These are phyloP conservation scores for Dromococcyx pavoninus DNA, from an alignment of 2,797 vertebrate species.

Conservation along the genomic window DNA sequence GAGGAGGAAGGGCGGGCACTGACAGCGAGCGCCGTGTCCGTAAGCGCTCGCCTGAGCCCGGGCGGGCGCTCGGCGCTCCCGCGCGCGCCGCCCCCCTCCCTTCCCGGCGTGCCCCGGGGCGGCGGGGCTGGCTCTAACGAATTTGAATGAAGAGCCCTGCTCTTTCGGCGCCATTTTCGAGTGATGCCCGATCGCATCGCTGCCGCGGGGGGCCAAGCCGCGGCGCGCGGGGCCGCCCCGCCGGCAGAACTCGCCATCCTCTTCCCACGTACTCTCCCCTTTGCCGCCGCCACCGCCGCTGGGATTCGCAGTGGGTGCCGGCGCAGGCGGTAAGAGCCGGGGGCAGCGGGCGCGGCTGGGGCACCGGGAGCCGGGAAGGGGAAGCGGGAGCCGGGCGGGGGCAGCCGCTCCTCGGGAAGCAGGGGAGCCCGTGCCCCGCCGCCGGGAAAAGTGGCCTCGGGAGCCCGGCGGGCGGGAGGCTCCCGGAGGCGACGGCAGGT, in stretches of 20 bases:
- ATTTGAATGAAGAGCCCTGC: constrained; percentile 96
- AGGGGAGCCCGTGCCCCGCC: background rate
- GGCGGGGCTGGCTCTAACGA: constrained; percentile 88
- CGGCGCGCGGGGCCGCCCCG: constrained; percentile 24
- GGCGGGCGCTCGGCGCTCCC: constrained; percentile 68
- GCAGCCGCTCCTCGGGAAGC: background rate
- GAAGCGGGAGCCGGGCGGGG: background rate
- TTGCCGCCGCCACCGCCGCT: too few relatives aligned
- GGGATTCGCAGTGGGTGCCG: background rate
- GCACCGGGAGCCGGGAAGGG: too few relatives aligned
- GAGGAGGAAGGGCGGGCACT: constrained; percentile 53
- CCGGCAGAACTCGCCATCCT: background rate
- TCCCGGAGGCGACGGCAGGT: background rate
- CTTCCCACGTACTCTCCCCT: too few relatives aligned
- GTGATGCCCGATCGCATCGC: constrained; percentile 85
- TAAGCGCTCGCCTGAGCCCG: too few relatives aligned
- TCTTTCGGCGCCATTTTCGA: constrained; percentile 99
- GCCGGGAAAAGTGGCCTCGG: background rate
- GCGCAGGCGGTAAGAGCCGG: constrained; percentile 63
- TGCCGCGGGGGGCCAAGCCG: constrained; percentile 74
- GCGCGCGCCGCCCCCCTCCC: constrained; percentile 23
- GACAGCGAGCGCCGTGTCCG: constrained; percentile 36
- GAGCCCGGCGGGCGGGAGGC: background rate
- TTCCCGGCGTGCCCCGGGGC: constrained; percentile 82
- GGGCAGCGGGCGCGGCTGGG: constrained; percentile 27